Conservation (phyloP, 92 coral and sea anemone genomes). For the Nematostella vectensis region DNA sequence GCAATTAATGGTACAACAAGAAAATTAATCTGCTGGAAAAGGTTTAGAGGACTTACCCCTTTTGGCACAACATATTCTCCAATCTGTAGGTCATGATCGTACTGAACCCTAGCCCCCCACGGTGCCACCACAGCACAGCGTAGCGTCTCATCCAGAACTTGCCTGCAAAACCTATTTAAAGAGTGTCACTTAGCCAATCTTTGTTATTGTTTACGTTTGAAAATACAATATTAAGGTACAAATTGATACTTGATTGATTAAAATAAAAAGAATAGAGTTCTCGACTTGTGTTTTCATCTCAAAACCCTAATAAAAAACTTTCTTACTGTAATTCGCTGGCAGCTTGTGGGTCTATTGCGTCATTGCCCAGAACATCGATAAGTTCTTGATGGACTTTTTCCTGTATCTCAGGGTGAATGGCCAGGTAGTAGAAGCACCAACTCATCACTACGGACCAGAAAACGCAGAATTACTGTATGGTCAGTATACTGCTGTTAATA, state of each 20-base stretch:
- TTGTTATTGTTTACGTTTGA: not conserved
- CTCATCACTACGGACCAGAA: conserved; percentile 86
- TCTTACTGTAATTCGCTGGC: conserved; percentile 66
- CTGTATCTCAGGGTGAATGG: conserved; percentile 74
- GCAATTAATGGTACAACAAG: not conserved
- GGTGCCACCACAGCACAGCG: conserved; percentile 75
- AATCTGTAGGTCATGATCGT: conserved; percentile 82
- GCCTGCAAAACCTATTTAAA: conserved; percentile 63
- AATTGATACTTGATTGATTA: no score
- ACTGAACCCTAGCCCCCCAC: conserved; percentile 70
- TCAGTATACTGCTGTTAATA: no score
- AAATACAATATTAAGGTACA: not conserved
- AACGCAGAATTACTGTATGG: not conserved
- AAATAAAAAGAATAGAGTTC: no score
- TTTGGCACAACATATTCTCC: conserved; percentile 77
- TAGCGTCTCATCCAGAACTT: conserved; percentile 85
- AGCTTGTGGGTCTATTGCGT: conserved; percentile 56
- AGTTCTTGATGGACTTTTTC: conserved; percentile 79
- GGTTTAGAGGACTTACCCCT: conserved; percentile 41
- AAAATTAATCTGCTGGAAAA: not conserved
- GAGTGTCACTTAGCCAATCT: not conserved
- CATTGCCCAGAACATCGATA: conserved; percentile 65
- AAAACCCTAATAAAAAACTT: no score
- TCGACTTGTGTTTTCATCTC: no score
- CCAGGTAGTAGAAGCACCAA: conserved; percentile 86